Conservation (phyloP, 2,797 vertebrate species). For the Etheostoma perlongum region DNA sequence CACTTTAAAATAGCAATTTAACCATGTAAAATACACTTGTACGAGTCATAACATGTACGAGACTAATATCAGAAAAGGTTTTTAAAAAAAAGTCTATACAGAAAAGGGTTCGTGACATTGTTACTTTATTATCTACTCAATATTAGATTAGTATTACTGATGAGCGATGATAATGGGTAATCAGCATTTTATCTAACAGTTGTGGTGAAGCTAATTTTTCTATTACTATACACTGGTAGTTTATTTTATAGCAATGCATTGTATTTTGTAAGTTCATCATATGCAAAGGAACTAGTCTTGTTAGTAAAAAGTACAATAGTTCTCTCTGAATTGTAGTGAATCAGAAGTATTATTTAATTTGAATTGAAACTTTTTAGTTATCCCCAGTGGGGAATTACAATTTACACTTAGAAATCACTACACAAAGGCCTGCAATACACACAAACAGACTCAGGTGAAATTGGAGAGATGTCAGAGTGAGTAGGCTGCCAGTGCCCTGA, state of each 20-base stretch:
- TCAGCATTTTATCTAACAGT: neutral
- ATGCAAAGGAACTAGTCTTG: neutral
- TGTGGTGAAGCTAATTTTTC: neutral
- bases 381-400: too few species aligned
- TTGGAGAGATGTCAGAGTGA: too few species aligned
- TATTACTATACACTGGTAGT: neutral
- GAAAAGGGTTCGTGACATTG: neutral
- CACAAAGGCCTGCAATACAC: too few species aligned
- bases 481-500: too few species aligned
- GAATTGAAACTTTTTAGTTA: too few species aligned
- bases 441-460: too few species aligned
- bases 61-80: neutral
- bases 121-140: neutral
- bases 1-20: neutral
- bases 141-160: neutral
- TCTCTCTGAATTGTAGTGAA: neutral
- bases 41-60: neutral
- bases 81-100: neutral
- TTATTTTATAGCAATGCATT: neutral
- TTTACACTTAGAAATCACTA: too few species aligned
- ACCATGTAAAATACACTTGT: neutral
- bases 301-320: neutral
- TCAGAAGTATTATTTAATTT: neutral
- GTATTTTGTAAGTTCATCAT: neutral
- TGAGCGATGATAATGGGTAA: neutral